Evolutionary conservation across 2,797 vertebrate species (phyloP).

Genomic region (Chaetophractus vellerosus): DNA sequence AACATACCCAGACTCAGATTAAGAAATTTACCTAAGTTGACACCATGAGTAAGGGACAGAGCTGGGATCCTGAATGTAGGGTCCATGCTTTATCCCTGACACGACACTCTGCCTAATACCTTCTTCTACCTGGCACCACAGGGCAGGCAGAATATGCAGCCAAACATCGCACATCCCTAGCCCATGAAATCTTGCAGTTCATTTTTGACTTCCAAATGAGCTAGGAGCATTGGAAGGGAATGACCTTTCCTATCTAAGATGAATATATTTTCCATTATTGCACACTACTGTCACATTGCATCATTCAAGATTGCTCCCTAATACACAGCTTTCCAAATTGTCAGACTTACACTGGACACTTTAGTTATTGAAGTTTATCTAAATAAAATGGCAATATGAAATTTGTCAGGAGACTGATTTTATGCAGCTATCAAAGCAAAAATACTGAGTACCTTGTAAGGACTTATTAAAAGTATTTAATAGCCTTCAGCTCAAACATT

Average conservation of each 20-base stretch:
- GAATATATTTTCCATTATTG: constrained; percentile 85
- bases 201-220: constrained; percentile 68
- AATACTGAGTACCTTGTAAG: constrained; percentile 77
- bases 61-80: neutral
- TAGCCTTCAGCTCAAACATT: constrained; percentile 64
- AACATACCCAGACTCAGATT: neutral
- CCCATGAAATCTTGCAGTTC: neutral
- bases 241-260: constrained; percentile 83
- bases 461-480: constrained; percentile 85
- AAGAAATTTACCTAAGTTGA: neutral
- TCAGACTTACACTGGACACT: constrained; percentile 85
- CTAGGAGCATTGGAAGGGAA: neutral
- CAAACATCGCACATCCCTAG: neutral
- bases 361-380: constrained; percentile 90
- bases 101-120: neutral
- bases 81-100: neutral
- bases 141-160: neutral
- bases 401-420: constrained; percentile 88
- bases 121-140: neutral
- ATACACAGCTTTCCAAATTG: constrained; percentile 75
- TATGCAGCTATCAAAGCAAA: constrained; percentile 85
- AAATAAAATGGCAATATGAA: constrained; percentile 86
- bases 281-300: constrained; percentile 77
- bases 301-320: constrained; percentile 86
- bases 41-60: neutral